Evolutionary conservation across 2,888 invertebrate species (phyloP), one percentile per base, ranked within the genome.

Genomic region (Dermolepida albohirtum): DNA sequence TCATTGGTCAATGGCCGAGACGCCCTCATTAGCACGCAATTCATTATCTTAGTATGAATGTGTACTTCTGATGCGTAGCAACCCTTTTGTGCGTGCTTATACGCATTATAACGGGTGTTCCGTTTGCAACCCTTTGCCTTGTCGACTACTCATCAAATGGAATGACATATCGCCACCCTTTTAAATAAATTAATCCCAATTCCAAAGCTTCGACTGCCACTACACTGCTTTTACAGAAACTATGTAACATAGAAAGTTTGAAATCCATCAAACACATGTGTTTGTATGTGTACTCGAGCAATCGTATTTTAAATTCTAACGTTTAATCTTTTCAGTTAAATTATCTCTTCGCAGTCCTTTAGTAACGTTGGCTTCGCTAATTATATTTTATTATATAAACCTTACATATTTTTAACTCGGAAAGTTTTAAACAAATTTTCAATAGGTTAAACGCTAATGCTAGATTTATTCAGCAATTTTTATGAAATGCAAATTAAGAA

Each of bases 1-100:
- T 72, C 71, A 77, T 77, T 77, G 76, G 77, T 74, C 71, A 75
- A 72, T 73, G 66, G 70, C 68, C 69, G 71, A 68, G 69, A 74
- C 74, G 74, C 76, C 75, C 74, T 75, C 74, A 71, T 75, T 73
- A 72, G 72, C 69, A 70, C 71, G 69, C 70, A 70, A 69, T 74
- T 71, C 73, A 74, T 75, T 74, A 74, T 72, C 71, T 72, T 72
- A 70, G 71, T 73, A 66, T 74, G 72, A 74, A 74, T 74, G 72
- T 71, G 73, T 74, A 72, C 73, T 73, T 73, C 70, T 70, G 70
- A 64, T 70, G 71, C 72, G 68, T 63, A 70, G 57, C 67, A 67
- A 67, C 68, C 71, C 65, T 67, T 73, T 70, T 69, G 65, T 72
- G 59, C 64, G 68, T 71, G 62, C 65, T 70, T 68, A 67, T 70